Evolutionary conservation across 2,888 invertebrate species (phyloP).

Genomic region (Laspeyria flexula): DNA sequence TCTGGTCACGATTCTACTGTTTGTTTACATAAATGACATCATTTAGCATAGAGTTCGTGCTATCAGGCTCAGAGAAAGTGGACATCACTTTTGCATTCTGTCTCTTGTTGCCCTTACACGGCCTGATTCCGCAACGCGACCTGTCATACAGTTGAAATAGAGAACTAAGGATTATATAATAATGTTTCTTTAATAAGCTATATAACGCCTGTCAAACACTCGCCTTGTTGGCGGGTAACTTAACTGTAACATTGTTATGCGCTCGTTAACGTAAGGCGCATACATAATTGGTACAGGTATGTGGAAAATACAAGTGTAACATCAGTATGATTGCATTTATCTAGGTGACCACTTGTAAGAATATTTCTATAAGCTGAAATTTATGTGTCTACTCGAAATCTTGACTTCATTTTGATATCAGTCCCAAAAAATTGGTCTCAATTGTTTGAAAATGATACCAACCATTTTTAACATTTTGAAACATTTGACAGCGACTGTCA

Average conservation of each 20-base stretch:
- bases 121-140: slow-evolving; percentile 55
- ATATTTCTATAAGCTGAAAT: no score
- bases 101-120: slow-evolving; percentile 53
- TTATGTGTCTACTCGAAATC: no score
- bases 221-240: slow-evolving; percentile 27
- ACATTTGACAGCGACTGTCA: no score
- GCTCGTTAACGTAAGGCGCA: slow-evolving; percentile 27
- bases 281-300: slow-evolving; percentile 37
- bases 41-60: slow-evolving; percentile 35
- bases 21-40: slow-evolving; percentile 53
- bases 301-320: slow-evolving; percentile 28
- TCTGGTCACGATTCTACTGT: slow-evolving; percentile 48
- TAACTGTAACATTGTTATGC: slow-evolving; percentile 33
- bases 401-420: no score
- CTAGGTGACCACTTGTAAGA: slow-evolving; percentile 19
- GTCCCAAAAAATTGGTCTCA: no score
- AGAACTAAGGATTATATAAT: slow-evolving; percentile 26
- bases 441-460: no score
- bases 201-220: slow-evolving; percentile 23
- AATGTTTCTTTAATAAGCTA: slow-evolving; percentile 28
- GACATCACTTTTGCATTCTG: slow-evolving; percentile 18
- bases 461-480: no score
- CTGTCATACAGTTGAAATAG: not conserved
- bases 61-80: slow-evolving; percentile 64
- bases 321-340: slow-evolving; percentile 20